Percentiles rank a stretch among this genome's conserved stretches.
These are phyloP conservation scores for Aricia artaxerxes DNA, from an alignment of 2,888 invertebrate species.

Conservation along the genomic window DNA sequence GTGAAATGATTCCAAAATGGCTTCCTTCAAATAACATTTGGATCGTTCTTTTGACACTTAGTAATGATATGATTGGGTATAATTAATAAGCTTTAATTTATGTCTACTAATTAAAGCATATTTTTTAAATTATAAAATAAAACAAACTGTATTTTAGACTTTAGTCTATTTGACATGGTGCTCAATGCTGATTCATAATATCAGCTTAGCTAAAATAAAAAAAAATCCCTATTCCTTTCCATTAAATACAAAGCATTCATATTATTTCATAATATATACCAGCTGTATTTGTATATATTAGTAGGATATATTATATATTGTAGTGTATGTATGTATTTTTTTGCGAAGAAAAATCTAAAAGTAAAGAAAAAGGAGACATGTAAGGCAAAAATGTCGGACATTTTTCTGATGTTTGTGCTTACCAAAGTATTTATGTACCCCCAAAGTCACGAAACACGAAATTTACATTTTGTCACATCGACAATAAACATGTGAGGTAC, in stretches of 20 bases:
- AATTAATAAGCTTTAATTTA: background rate
- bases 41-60: background rate
- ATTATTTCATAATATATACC: no score
- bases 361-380: background rate
- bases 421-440: background rate
- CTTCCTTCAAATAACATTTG: background rate
- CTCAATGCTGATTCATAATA: no score
- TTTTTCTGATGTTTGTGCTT: slow-evolving; percentile 5
- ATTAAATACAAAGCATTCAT: no score
- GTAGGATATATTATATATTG: no score
- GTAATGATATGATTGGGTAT: background rate
- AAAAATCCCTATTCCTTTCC: no score
- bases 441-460: slow-evolving; percentile 18
- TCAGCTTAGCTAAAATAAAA: no score
- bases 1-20: slow-evolving; percentile 1
- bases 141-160: no score
- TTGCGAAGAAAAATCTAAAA: background rate
- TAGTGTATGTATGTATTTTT: no score
- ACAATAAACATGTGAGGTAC: slow-evolving; percentile 19
- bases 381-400: background rate
- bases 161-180: no score
- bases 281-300: no score
- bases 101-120: no score
- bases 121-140: no score
- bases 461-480: slow-evolving; percentile 23